Evolutionary conservation across 2,888 invertebrate genomes (phyloP).

Genomic region (Stictocephala bisonia): DNA sequence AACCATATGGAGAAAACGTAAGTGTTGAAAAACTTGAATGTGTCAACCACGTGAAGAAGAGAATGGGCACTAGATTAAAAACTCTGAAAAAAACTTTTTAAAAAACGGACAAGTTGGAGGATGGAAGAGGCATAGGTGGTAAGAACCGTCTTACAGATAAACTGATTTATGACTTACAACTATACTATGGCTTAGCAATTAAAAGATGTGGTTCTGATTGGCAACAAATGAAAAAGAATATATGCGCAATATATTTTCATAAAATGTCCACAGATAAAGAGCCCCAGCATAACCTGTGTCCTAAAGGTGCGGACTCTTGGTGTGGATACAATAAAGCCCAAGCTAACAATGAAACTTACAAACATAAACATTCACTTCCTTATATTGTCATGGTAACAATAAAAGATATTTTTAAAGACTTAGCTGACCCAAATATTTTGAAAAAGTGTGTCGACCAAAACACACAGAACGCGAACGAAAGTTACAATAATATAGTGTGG

Average conservation of each 20-base stretch:
- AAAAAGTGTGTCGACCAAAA: slow-evolving; percentile 25
- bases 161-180: slow-evolving; percentile 9
- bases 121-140: slow-evolving; percentile 6
- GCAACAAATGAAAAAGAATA: slow-evolving; percentile 16
- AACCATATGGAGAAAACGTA: too few species aligned
- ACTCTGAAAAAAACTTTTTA: slow-evolving; percentile 5
- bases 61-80: not conserved
- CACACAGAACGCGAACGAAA: slow-evolving; percentile 32
- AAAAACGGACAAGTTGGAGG: slow-evolving; percentile 5
- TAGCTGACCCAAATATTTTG: slow-evolving; percentile 18
- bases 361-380: slow-evolving; percentile 16
- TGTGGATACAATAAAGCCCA: slow-evolving; percentile 32
- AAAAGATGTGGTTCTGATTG: slow-evolving; percentile 16
- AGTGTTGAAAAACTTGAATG: too few species aligned
- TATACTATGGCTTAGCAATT: slow-evolving; percentile 19
- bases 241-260: slow-evolving; percentile 19
- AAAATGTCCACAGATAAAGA: slow-evolving; percentile 19
- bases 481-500: slow-evolving; percentile 27
- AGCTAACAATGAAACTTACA: not conserved
- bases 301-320: slow-evolving; percentile 28
- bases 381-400: slow-evolving; percentile 21
- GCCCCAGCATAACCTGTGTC: slow-evolving; percentile 24
- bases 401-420: slow-evolving; percentile 19
- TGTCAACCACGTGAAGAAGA: not conserved
- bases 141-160: not conserved